Evolutionary conservation across 2,113 vertebrate species (phyloP).

Genomic region (Pholis gunnellus): DNA sequence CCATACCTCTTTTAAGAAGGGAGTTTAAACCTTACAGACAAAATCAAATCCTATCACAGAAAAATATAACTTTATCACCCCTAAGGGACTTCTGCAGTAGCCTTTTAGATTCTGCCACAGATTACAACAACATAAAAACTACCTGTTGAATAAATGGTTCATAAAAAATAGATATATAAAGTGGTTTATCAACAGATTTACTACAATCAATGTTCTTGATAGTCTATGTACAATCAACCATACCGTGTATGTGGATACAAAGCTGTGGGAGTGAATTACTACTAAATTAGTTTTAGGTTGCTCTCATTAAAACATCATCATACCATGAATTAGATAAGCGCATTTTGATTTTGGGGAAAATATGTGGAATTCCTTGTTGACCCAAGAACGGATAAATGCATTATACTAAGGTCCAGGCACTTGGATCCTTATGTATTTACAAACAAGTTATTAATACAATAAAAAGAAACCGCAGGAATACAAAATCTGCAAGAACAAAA

Average conservation of each 20-base stretch:
- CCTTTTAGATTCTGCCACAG: slow-evolving; percentile 5
- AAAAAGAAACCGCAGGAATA: slow-evolving; percentile 35
- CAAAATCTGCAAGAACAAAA: slow-evolving; percentile 35
- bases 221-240: slow-evolving; percentile 39
- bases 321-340: neutral
- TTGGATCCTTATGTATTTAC: slow-evolving; percentile 31
- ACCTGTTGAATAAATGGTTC: neutral
- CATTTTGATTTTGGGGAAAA: slow-evolving; percentile 14
- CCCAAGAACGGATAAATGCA: slow-evolving; percentile 12
- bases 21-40: neutral
- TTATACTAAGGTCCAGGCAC: neutral
- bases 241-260: neutral
- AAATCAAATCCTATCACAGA: slow-evolving; percentile 2
- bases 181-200: slow-evolving; percentile 42
- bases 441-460: slow-evolving; percentile 21
- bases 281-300: slow-evolving; percentile 1
- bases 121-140: slow-evolving; percentile 17
- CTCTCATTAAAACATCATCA: slow-evolving; percentile 32
- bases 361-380: neutral
- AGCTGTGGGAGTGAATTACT: slow-evolving; percentile 9
- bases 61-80: slow-evolving; percentile 20
- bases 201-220: slow-evolving; percentile 24
- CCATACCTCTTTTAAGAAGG: slow-evolving; percentile 11
- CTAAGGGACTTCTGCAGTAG: neutral
- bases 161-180: slow-evolving; percentile 36